Evolutionary conservation across 1,140 invertebrate genomes (phyloP).

Genomic region (Tyrophagus putrescentiae): DNA sequence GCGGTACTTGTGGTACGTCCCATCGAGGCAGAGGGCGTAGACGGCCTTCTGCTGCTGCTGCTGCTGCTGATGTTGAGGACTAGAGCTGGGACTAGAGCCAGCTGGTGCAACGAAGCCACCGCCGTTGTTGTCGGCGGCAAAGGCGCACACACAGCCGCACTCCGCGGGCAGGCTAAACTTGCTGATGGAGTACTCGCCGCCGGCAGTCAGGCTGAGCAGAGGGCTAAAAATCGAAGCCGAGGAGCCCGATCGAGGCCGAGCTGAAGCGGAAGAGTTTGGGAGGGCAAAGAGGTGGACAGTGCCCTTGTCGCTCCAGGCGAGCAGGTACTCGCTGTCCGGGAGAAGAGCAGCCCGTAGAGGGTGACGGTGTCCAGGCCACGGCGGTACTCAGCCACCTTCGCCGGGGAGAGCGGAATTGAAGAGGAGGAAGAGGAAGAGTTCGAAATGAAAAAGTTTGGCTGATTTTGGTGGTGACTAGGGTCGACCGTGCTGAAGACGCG

Average conservation of each 20-base stretch:
- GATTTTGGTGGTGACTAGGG: too few relatives aligned
- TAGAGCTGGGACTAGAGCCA: too few relatives aligned
- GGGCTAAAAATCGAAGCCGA: conserved; percentile 48
- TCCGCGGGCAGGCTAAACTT: conserved; percentile 67
- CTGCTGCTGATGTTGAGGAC: too few relatives aligned
- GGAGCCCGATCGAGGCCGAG: conserved; percentile 37
- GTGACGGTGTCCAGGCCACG: conserved; percentile 70
- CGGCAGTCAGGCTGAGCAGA: conserved; percentile 56
- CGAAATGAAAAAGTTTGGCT: not conserved
- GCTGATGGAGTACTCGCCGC: conserved; percentile 66
- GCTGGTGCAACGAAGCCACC: too few relatives aligned
- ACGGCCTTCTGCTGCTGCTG: conserved; percentile 51
- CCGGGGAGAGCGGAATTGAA: conserved; percentile 3
- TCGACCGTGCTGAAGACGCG: conserved; percentile 60
- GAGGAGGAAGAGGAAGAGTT: too few relatives aligned
- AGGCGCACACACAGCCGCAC: conserved; percentile 69
- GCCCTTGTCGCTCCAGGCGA: conserved; percentile 82
- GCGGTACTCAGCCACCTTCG: conserved; percentile 57
- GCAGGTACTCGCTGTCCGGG: conserved; percentile 63
- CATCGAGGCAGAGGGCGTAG: conserved; percentile 72
- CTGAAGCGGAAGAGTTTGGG: conserved; percentile 52
- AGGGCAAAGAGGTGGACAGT: conserved; percentile 81
- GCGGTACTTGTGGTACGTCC: conserved; percentile 83
- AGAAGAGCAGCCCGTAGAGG: conserved; percentile 77
- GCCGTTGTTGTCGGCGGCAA: conserved; percentile 47